Base-by-base conservation (phyloP, 2,113 vertebrate species). In the Antennarius striatus region DNA sequence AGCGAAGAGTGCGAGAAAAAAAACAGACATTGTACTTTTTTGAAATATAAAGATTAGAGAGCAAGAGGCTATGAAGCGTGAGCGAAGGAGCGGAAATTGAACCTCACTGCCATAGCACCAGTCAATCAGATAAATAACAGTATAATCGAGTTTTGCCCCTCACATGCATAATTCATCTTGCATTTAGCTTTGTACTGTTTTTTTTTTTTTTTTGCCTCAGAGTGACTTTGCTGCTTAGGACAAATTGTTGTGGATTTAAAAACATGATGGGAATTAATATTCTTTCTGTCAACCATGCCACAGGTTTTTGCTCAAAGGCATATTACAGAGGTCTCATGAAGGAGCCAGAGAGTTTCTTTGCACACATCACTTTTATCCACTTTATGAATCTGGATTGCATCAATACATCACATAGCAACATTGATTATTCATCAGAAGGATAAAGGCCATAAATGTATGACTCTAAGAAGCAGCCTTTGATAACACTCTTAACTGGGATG, bases 101-200 rank as follows among this genome's bases (percentile, higher is more conserved):
- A 91, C 89, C 83, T 80, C 76, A 73, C 74, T 73, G 82, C 86
- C 82, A 83, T 63, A 75, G 85, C 85, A 79, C 82, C 86, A 89
- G 87, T 90, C 86, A 90, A 91, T 93, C 91, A 92, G 92, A 93
- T 93, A 92, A 90, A 91, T 90, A 91, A 87, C 53, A 49, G 86
- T 88, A 89, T 91, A 92, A 92, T 89, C 82, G 76, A 89, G 82
- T 91, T 91, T 85, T 84, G 73, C 75, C 65, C 53, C 74, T 65
- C 69, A 84, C 83, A 93, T 91, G 82, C 77, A 92, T 92, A 88
- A 92, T 92, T 92, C 88, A 93, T 91, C 63, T 65, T 72, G 78
- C 73, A 76, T 79, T 84, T 79, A 72, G 71, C 81, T 80, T 87
- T 78, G 71, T 80, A 75, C 77, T n/a, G n/a, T n/a, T 63, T 50